Conservation (phyloP, 2,888 invertebrate genomes). For the Apomyelois bistriatella region DNA sequence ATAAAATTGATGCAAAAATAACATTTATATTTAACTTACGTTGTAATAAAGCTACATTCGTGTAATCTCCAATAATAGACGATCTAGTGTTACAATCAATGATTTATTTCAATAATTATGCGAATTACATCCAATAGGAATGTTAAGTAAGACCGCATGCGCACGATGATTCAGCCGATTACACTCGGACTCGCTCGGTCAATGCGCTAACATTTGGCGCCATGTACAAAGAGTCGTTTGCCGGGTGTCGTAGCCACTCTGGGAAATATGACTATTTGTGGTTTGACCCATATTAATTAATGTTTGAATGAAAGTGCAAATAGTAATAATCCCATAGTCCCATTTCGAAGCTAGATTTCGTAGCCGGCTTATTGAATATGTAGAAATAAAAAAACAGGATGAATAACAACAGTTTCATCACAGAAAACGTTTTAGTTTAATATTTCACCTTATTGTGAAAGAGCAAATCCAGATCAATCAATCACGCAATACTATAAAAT, state of each 20-base stretch:
- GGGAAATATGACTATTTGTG: conserved; percentile 11
- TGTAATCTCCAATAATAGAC: conserved; percentile 33
- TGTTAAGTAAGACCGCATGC: conserved; percentile 71
- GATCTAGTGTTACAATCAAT: conserved; percentile 26
- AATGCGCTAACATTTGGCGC: conserved; percentile 66
- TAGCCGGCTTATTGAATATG: no score
- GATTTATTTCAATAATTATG: conserved; percentile 70
- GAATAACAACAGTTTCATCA: no score
- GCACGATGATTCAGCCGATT: conserved; percentile 57
- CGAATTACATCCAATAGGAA: conserved; percentile 66
- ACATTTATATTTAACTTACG: conserved; percentile 4
- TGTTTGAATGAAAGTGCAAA: neutral
- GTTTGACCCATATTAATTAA: conserved; percentile 4
- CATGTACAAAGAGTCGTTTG: conserved; percentile 25
- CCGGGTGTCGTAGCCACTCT: conserved; percentile 15
- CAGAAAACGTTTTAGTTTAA: no score
- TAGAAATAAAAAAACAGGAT: no score
- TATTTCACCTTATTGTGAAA: no score
- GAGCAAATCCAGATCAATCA: no score
- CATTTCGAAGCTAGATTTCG: no score
- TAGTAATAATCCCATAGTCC: neutral
- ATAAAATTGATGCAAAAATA: neutral
- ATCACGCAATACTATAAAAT: no score
- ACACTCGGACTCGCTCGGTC: conserved; percentile 70
- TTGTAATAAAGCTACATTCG: conserved; percentile 19